Conservation (phyloP, 2,888 invertebrate genomes). For the Charanyca ferruginea region DNA sequence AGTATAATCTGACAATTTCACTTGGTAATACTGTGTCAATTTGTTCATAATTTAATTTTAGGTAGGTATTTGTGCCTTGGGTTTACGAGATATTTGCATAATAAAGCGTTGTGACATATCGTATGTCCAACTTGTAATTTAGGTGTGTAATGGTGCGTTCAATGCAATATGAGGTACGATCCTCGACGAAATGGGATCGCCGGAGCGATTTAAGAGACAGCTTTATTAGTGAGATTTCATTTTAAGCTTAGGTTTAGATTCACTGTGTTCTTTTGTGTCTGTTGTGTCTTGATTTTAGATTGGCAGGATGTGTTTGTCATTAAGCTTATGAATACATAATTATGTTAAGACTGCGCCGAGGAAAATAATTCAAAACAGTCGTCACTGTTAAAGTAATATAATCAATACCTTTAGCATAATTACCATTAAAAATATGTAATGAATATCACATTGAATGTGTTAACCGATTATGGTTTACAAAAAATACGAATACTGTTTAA, state of each 20-base stretch:
- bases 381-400: too few species aligned
- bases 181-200: constrained; percentile 77
- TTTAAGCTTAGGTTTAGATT: constrained; percentile 53
- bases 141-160: constrained; percentile 86
- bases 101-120: constrained; percentile 84
- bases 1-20: constrained; percentile 49
- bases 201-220: constrained; percentile 77
- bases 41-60: constrained; percentile 71
- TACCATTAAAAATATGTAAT: too few species aligned
- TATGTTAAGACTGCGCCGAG: too few species aligned
- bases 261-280: constrained; percentile 37
- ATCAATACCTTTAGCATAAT: too few species aligned
- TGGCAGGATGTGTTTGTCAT: constrained; percentile 51
- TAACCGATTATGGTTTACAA: too few species aligned
- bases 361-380: too few species aligned
- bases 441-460: too few species aligned
- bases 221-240: constrained; percentile 75
- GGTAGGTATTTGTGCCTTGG: constrained; percentile 72
- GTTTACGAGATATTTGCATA: constrained; percentile 86
- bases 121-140: constrained; percentile 84
- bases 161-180: constrained; percentile 80
- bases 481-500: too few species aligned
- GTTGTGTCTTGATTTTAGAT: constrained; percentile 43
- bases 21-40: constrained; percentile 29
- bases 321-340: background rate